Percentiles rank a stretch among this genome's conserved stretches.
These are phyloP conservation scores for Pituophis catenifer DNA, from an alignment of 2,113 vertebrate species.

Conservation along the genomic window DNA sequence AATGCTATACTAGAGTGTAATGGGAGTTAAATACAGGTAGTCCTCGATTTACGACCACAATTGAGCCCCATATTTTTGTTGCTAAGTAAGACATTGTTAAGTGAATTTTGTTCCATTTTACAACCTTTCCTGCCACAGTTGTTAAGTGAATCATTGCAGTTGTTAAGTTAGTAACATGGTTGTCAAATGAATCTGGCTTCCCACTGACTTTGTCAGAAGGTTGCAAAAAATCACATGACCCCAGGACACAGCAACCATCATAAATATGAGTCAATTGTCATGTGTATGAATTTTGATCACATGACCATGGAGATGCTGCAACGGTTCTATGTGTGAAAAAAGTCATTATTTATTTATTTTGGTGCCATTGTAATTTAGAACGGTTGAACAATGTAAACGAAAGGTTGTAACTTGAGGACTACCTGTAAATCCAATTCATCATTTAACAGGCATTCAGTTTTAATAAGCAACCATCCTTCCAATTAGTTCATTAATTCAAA, in stretches of 20 bases:
- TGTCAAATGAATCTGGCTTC: background rate
- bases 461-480: background rate
- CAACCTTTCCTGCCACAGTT: background rate
- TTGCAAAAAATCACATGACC: background rate
- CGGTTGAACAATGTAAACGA: background rate
- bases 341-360: background rate
- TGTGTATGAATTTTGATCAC: background rate
- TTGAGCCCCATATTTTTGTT: background rate
- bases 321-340: background rate
- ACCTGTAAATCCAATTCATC: background rate
- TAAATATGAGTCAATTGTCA: background rate
- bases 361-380: background rate
- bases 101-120: background rate
- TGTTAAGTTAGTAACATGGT: background rate
- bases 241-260: background rate
- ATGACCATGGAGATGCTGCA: background rate
- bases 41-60: no score
- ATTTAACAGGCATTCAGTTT: background rate
- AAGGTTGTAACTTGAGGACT: background rate
- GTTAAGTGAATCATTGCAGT: background rate
- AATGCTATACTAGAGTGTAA: background rate
- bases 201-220: background rate
- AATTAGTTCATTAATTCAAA: background rate
- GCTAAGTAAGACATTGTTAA: background rate
- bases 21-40: background rate